Evolutionary conservation across 2,113 vertebrate species (phyloP), one percentile per base, ranked within the genome.

Genomic region (Gorsachius goisagi): DNA sequence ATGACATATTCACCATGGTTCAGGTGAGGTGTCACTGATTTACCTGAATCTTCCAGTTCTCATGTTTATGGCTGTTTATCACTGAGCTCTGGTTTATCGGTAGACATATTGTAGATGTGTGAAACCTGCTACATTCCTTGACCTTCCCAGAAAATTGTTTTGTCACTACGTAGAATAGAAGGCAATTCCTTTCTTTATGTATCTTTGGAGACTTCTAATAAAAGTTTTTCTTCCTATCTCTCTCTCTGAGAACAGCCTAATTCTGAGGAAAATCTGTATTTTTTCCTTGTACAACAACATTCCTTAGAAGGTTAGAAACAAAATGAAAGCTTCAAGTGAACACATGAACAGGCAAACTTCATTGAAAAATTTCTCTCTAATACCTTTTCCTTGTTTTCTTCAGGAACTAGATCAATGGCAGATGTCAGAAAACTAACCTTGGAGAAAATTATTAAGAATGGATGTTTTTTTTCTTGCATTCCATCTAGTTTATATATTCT

Each of bases 311-410:
- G 16, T 92, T 39, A 69, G 30, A 79, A 67, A 85, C 16, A 88
- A 82, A 80, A 50, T 4, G 58, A 73, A 78, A 58, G 26, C 23
- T 64, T 75, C 15, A 64, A 68, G 45, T 63, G 8, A 75, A 37
- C 8, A 8, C 23, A 64, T 0, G 1, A 60, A 6, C 18, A 60
- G 33, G 5, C 2, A n/a, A 66, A 56, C 1, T 66, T 80, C 89
- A 69, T 35, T 69, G 50, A 58, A 88, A 86, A 74, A 30, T 0
- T 19, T 67, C 5, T 47, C 20, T 69, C 13, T 59, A 52, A 66
- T 39, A 60, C 2, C 0, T 9, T 69, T 19, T 37, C 17, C 68
- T 75, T 75, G 4, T 16, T 80, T 90, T 72, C 14, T n/a, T 55
- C 45, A 66, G n/a, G 24, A 77, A n/a, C 7, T 69, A 44, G 8